phyloP scores from a whole-genome alignment of 1,140 invertebrate species.

The Spodoptera litura region DNA sequence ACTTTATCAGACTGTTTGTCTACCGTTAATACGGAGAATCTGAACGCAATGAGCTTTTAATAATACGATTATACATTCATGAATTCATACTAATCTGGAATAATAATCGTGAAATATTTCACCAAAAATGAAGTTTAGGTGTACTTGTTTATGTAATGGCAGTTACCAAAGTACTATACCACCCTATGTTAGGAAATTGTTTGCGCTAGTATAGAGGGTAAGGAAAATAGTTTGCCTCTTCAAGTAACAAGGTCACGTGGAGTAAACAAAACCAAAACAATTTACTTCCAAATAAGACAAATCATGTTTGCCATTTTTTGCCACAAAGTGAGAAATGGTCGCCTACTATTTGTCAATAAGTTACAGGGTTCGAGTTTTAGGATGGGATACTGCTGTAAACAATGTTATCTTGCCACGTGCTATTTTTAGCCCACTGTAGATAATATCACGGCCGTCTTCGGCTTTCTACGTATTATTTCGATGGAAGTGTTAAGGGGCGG shows the following conservation, averaged over 20 bases:
- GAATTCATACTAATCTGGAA: too few species aligned
- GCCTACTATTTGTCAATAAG: slow-evolving; percentile 12
- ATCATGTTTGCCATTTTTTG: slow-evolving; percentile 14
- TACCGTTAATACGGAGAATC: too few species aligned
- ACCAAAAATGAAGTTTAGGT: too few species aligned
- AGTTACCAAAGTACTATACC: too few species aligned
- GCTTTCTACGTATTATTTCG: slow-evolving; percentile 26
- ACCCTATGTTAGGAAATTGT: neutral
- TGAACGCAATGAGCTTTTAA: too few species aligned
- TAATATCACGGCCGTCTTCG: slow-evolving; percentile 27
- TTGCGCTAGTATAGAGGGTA: neutral
- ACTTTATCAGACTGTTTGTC: too few species aligned
- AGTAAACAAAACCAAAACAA: slow-evolving; percentile 7
- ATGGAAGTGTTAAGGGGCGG: slow-evolving; percentile 21
- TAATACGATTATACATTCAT: too few species aligned
- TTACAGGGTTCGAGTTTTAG: slow-evolving; percentile 19
- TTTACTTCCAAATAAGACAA: neutral
- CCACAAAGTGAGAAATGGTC: neutral
- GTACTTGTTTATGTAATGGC: too few species aligned
- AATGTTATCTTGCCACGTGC: slow-evolving; percentile 32
- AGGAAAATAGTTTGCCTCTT: neutral
- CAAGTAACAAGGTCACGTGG: slow-evolving; percentile 9
- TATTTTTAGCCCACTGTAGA: slow-evolving; percentile 40
- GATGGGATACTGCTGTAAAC: slow-evolving; percentile 8
- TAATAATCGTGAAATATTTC: too few species aligned